A percentile compares a stretch with the other conserved stretches of the same genome.
phyloP scores from a whole-genome alignment of 2,113 vertebrate genomes.

The Rhea pennata region DNA sequence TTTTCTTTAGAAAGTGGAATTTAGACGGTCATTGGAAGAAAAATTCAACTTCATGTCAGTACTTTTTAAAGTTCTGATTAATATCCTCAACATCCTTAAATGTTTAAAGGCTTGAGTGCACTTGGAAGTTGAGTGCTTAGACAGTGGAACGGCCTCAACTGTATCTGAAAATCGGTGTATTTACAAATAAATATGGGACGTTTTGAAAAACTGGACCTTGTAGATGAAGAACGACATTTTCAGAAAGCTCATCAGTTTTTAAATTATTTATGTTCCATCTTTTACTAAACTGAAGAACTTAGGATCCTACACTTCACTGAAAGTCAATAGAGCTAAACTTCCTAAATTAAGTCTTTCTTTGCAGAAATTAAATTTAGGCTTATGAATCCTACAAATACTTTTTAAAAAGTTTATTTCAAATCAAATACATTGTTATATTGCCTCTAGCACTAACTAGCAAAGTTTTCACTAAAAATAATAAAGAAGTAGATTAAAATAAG shows the following conservation, averaged over 20 bases:
- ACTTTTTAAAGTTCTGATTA: not conserved
- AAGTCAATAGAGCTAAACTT: not conserved
- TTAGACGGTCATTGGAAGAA: not conserved
- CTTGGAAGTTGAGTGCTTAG: not conserved
- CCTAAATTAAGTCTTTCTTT: not conserved
- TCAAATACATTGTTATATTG: not conserved
- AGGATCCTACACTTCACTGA: not conserved
- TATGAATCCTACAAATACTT: not conserved
- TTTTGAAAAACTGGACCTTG: not conserved
- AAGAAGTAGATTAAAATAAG: not conserved
- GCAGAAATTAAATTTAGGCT: not conserved
- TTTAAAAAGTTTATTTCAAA: not conserved
- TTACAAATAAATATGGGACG: not conserved
- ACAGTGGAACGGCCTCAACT: not conserved
- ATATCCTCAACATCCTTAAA: not conserved
- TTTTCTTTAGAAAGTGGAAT: not conserved
- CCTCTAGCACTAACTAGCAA: not conserved
- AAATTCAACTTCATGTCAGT: not conserved
- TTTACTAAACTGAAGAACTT: not conserved
- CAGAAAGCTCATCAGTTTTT: not conserved
- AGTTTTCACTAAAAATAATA: not conserved
- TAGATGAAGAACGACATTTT: not conserved
- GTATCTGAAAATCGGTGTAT: not conserved
- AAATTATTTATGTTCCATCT: not conserved
- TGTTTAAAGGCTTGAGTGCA: not conserved